Evolutionary conservation across 2,113 vertebrate genomes (phyloP), one percentile per base, ranked within the genome.

Genomic region (Syngnathus typhle): DNA sequence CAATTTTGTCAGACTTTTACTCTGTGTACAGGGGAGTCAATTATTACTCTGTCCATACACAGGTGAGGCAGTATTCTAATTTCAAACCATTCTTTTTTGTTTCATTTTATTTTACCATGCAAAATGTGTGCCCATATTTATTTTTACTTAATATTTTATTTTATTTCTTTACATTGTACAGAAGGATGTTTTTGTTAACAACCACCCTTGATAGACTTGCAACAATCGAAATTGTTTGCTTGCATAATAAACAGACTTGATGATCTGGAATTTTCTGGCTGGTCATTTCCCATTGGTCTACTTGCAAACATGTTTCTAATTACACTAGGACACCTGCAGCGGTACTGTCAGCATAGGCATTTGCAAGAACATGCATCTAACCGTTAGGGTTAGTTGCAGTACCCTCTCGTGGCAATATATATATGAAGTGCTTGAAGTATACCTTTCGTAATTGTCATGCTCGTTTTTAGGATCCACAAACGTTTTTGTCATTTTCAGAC

Each of bases 181-280:
- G 92, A 92, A 76, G 32, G 37, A 49, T 37, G 18, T 39, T 69
- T 93, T 92, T 93, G 90, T 93, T 94, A 92, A 94, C 92, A 93
- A 93, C 91, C 92, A 93, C 79, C 84, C 84, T 93, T 97, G 93
- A 93, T 95, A 94, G 93, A 94, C 96, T 95, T 96, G 94, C 94
- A 93, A 92, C 93, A 85, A 89, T 87, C 89, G 87, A 82, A 84
- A 77, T 89, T 89, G 93, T 97, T 96, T 96, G 94, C 93, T 93
- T 91, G 94, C 93, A 93, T 94, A 92, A 85, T 93, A 95, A 94
- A 91, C 83, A 76, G 80, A 88, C 72, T 88, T 87, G 71, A 71
- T 69, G 62, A 69, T 59, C 27, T 19, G 47, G 7, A 52, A 11
- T 38, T 69, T 60, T 19, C 5, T 73, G 38, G 4, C 68, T 47